Conservation (phyloP, 1,140 invertebrate species). For the Cydia pomonella region DNA sequence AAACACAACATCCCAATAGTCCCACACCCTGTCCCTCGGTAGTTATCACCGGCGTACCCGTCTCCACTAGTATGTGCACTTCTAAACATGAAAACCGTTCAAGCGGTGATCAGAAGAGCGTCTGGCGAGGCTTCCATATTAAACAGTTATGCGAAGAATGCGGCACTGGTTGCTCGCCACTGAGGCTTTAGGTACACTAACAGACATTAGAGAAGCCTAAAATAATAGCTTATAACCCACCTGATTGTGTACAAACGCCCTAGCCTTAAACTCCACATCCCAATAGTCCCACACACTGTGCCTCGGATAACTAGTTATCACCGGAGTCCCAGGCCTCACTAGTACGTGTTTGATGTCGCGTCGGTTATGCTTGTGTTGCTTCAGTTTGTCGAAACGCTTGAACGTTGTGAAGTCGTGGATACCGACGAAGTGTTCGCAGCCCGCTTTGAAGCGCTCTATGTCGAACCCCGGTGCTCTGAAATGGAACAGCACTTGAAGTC, state of each 20-base stretch:
- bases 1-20: no score
- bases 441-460: slow-evolving; percentile 81
- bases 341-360: slow-evolving; percentile 77
- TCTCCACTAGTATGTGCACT: no score
- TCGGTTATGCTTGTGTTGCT: slow-evolving; percentile 75
- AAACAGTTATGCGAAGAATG: no score
- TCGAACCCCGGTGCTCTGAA: slow-evolving; percentile 82
- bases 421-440: slow-evolving; percentile 82
- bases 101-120: no score
- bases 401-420: slow-evolving; percentile 87
- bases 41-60: no score
- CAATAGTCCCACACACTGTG: slow-evolving; percentile 82
- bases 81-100: no score
- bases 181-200: no score
- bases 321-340: slow-evolving; percentile 71
- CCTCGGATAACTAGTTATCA: slow-evolving; percentile 64
- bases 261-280: slow-evolving; percentile 83
- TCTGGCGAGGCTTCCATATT: no score
- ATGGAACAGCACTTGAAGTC: slow-evolving; percentile 32
- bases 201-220: no score
- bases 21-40: no score
- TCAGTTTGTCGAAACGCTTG: slow-evolving; percentile 62
- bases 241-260: slow-evolving; percentile 88
- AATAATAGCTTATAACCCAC: slow-evolving; percentile 60
- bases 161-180: no score